phyloP scores from a whole-genome alignment of 1,140 invertebrate species.

The Drosophila kohkoa region DNA sequence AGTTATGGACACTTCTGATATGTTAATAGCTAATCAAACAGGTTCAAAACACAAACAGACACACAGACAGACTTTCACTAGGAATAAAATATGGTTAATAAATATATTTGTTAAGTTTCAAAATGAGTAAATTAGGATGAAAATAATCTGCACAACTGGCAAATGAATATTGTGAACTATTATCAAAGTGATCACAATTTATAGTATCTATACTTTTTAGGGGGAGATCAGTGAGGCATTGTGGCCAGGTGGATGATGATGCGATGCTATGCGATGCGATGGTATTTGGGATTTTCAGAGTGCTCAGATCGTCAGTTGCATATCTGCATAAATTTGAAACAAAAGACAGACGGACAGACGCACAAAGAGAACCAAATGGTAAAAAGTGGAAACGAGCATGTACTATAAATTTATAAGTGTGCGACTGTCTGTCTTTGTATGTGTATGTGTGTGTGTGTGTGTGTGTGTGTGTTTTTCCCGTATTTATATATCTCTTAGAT shows the following conservation, averaged over 20 bases:
- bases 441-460: conserved; percentile 30
- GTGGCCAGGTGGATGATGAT: conserved; percentile 28
- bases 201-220: not conserved
- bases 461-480: conserved; percentile 55
- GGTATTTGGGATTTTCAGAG: conserved; percentile 33
- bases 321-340: conserved; percentile 66
- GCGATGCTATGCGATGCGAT: not conserved
- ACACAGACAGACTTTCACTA: not conserved
- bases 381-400: conserved; percentile 53
- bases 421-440: conserved; percentile 29
- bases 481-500: conserved; percentile 79
- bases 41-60: not conserved
- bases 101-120: not conserved
- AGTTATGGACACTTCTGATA: conserved; percentile 9
- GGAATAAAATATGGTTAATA: not conserved
- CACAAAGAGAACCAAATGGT: conserved; percentile 37
- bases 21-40: conserved; percentile 6
- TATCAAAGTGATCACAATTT: conserved; percentile 22
- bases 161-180: not conserved
- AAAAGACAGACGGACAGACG: conserved; percentile 31
- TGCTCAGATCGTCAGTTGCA: conserved; percentile 44
- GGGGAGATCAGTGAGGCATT: conserved; percentile 29
- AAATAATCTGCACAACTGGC: not conserved
- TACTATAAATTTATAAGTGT: conserved; percentile 43
- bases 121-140: not conserved